Evolutionary conservation across 2,113 vertebrate genomes (phyloP).

Genomic region (Arvicanthis niloticus): DNA sequence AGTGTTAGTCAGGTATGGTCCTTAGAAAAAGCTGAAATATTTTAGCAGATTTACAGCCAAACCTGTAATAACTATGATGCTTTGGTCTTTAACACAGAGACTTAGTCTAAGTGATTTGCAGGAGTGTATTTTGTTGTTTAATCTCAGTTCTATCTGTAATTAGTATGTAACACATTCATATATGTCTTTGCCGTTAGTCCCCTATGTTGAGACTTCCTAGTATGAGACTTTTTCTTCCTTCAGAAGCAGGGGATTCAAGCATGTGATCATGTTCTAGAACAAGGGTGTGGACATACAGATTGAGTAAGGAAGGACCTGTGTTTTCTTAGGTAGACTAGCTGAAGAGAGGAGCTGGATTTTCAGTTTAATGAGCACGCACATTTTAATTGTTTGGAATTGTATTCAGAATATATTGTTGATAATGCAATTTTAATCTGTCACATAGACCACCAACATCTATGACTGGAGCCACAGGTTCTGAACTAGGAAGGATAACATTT

Average conservation of each 20-base stretch:
- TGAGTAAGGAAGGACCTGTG: not conserved
- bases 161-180: not conserved
- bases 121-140: not conserved
- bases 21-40: not conserved
- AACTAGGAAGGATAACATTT: slow-evolving; percentile 95
- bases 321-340: no score
- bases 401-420: slow-evolving; percentile 56
- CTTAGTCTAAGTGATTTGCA: not conserved
- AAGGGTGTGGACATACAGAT: not conserved
- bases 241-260: not conserved
- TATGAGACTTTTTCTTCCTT: not conserved
- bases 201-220: not conserved
- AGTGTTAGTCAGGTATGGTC: not conserved
- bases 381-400: slow-evolving; percentile 62
- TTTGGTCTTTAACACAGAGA: not conserved
- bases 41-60: not conserved
- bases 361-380: not conserved
- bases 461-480: slow-evolving; percentile 90
- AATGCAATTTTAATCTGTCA: slow-evolving; percentile 70
- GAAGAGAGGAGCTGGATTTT: slow-evolving; percentile 55
- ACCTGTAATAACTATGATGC: not conserved
- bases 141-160: not conserved
- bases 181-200: not conserved
- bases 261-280: not conserved
- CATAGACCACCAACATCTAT: slow-evolving; percentile 93